Evolutionary conservation across 2,888 invertebrate species (phyloP).

Genomic region (Kuschelorhynchus macadamiae): DNA sequence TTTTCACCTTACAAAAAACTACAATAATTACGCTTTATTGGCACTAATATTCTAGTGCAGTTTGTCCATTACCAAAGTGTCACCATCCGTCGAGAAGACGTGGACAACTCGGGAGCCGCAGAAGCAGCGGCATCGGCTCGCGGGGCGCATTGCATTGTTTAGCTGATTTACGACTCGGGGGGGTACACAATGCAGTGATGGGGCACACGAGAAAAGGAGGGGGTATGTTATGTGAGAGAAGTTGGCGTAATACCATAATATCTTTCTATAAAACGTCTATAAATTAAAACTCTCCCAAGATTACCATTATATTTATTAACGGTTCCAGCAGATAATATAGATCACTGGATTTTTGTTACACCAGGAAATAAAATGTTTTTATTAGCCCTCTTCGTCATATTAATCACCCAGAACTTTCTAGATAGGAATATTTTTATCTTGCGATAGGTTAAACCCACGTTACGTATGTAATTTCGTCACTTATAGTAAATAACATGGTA

Average conservation of each 20-base stretch:
- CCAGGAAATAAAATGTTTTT: too few species aligned
- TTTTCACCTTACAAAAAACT: too few species aligned
- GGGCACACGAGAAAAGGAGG: constrained; percentile 27
- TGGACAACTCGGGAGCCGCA: constrained; percentile 50
- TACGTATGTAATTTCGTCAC: too few species aligned
- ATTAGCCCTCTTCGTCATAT: too few species aligned
- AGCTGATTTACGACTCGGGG: constrained; percentile 33
- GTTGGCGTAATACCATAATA: constrained; percentile 46
- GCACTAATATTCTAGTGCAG: constrained; percentile 5
- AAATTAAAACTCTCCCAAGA: constrained; percentile 23
- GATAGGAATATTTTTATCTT: too few species aligned
- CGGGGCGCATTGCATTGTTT: constrained; percentile 35
- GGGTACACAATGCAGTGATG: constrained; percentile 41
- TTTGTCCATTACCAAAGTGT: constrained; percentile 29
- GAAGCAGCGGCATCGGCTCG: constrained; percentile 44
- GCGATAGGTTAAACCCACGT: too few species aligned
- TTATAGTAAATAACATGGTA: too few species aligned
- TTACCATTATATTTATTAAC: constrained; percentile 3
- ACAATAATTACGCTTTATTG: too few species aligned
- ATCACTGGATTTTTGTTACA: too few species aligned
- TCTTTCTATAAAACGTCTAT: constrained; percentile 22
- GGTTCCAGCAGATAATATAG: too few species aligned
- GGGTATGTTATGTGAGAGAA: constrained; percentile 38
- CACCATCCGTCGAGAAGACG: constrained; percentile 48
- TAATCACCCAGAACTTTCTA: too few species aligned